Conservation (phyloP, 2,888 invertebrate genomes). For the Cylloceria caligata region DNA sequence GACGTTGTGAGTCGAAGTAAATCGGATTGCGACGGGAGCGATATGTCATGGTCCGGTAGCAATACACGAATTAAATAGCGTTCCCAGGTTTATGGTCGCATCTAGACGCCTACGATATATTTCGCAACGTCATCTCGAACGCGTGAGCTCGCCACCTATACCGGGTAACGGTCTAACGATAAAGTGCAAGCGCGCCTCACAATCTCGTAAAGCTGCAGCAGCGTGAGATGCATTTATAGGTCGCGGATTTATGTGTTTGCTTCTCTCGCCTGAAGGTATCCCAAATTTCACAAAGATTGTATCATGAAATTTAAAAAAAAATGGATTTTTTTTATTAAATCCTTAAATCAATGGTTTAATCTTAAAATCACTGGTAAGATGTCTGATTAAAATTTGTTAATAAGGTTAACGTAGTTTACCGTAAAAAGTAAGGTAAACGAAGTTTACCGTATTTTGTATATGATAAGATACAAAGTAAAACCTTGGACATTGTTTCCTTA, state of each 20-base stretch:
- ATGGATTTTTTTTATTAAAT: background rate
- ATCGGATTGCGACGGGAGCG: conserved; percentile 37
- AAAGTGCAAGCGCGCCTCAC: conserved; percentile 22
- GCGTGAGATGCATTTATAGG: conserved; percentile 45
- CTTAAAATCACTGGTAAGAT: background rate
- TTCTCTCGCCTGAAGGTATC: conserved; percentile 4
- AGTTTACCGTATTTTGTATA: too few relatives aligned
- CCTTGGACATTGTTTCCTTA: too few relatives aligned
- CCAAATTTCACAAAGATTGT: conserved; percentile 8
- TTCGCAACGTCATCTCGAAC: conserved; percentile 35
- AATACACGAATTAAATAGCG: conserved; percentile 48
- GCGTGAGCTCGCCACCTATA: conserved; percentile 26
- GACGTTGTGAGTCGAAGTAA: conserved; percentile 21
- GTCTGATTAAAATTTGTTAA: background rate
- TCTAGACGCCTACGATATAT: conserved; percentile 30
- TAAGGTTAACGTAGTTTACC: background rate
- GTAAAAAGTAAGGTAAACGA: background rate
- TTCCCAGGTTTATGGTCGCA: conserved; percentile 56
- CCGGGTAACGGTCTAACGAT: conserved; percentile 52
- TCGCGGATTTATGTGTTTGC: conserved; percentile 49
- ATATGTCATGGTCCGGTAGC: conserved; percentile 23
- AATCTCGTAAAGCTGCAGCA: conserved; percentile 35
- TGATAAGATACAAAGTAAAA: too few relatives aligned
- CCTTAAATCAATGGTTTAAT: background rate
- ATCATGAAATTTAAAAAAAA: background rate